A percentile compares a stretch with the other conserved stretches of the same genome.
phyloP scores from a whole-genome alignment of 2,888 invertebrate species.

The Melanostoma scalare region DNA sequence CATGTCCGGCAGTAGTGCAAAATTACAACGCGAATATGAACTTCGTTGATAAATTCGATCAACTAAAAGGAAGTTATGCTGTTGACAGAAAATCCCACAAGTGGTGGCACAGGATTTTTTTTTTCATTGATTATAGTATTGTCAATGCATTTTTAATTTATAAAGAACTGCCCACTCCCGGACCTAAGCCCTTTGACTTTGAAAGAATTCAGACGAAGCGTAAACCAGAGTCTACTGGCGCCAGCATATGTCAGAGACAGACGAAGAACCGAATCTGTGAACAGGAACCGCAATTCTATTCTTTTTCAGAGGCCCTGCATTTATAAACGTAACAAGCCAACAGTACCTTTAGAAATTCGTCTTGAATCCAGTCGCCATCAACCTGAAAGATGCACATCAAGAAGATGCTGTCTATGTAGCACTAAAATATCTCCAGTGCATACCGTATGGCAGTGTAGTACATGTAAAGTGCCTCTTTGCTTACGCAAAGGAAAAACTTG shows the following conservation, averaged over 20 bases:
- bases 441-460: background rate
- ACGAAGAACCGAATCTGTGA: too few species aligned
- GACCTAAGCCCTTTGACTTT: background rate
- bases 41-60: background rate
- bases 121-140: constrained; percentile 7
- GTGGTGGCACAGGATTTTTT: too few species aligned
- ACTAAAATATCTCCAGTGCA: background rate
- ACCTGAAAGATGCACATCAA: constrained; percentile 1
- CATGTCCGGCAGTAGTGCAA: too few species aligned
- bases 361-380: background rate
- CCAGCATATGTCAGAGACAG: too few species aligned
- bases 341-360: background rate
- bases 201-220: background rate
- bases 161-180: background rate
- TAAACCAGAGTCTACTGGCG: too few species aligned
- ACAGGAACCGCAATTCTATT: too few species aligned
- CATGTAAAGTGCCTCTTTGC: constrained; percentile 1
- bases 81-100: constrained; percentile 2
- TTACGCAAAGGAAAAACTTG: constrained; percentile 3
- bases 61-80: constrained; percentile 5
- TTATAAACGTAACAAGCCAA: background rate
- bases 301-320: too few species aligned
- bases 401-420: constrained; percentile 14
- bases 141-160: background rate
- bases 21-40: too few species aligned